Evolutionary conservation across 1,140 invertebrate species (phyloP).

Genomic region (Drosophila willistoni): DNA sequence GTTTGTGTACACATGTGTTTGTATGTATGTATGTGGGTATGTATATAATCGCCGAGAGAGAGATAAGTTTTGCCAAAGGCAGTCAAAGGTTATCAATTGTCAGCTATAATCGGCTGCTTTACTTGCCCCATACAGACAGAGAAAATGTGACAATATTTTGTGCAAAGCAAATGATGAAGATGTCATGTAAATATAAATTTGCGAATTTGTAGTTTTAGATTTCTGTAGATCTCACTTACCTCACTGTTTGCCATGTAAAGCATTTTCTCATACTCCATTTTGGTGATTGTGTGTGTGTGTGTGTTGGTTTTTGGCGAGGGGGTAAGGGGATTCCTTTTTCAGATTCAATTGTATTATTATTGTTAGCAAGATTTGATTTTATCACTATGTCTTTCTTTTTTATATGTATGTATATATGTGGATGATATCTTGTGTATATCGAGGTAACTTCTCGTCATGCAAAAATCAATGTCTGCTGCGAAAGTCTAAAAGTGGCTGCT

Average conservation of each 20-base stretch:
- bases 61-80: constrained; percentile 46
- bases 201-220: constrained; percentile 13
- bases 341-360: constrained; percentile 19
- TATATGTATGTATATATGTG: constrained; percentile 37
- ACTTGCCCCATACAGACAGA: not conserved
- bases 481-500: constrained; percentile 55
- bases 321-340: not conserved
- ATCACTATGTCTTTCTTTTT: constrained; percentile 19
- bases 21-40: not conserved
- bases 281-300: not conserved
- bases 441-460: constrained; percentile 46
- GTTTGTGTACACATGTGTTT: not conserved
- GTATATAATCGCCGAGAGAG: constrained; percentile 23
- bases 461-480: constrained; percentile 63
- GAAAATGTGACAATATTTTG: constrained; percentile 13
- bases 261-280: constrained; percentile 81
- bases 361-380: constrained; percentile 39
- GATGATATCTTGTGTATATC: constrained; percentile 30
- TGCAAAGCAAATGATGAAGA: not conserved
- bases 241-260: constrained; percentile 60
- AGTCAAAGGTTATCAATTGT: constrained; percentile 58
- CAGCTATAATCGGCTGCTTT: constrained; percentile 41
- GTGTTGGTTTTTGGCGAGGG: too few relatives aligned
- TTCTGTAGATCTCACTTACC: constrained; percentile 51
- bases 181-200: not conserved